Base-by-base conservation (phyloP, 2,888 invertebrate genomes). In the Megastigmus dorsalis region DNA sequence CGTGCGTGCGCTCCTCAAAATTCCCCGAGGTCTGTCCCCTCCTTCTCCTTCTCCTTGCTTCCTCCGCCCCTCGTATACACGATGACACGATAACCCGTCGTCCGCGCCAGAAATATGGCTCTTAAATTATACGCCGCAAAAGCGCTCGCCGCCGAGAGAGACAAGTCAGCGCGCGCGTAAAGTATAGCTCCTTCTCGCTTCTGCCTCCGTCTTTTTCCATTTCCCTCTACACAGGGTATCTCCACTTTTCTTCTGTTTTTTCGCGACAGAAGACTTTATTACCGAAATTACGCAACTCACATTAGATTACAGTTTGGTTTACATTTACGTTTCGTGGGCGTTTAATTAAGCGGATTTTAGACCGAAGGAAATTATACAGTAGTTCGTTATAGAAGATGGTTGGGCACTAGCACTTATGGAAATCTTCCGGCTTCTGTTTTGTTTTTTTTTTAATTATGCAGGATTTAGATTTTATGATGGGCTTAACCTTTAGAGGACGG, bases 1-100 rank as follows among this genome's bases (percentile, higher is more conserved):
- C 59, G 2, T 43, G 33, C 48, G 20, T 55, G n/a, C 48, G 18
- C 45, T 59, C 15, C 28, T 36, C n/a, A n/a, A n/a, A n/a, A 6
- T 45, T 20, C 45, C 13, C 43, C n/a, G n/a, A n/a, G 13, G 13
- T 10, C 43, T 33, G n/a, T 13, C 30, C n/a, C 18, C 18, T 13
- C 20, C 15, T n/a, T 20, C 18, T 18, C 20, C 26, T 26, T 10
- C 13, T 23, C 13, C 50, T 10, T 2, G 20, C 18, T 7, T 18
- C 7, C 3, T 1, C 15, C 18, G 33, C 54, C 18, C 52, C 33
- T 20, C 23, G 43, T 50, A n/a, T n/a, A 63, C 67, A 68, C 36
- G 70, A 70, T 75, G 75, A 75, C 71, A 75, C 70, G 75, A 75
- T 71, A 75, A 71, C 66, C 60, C 67, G 48, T 38, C 66, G 70